Percentiles rank a stretch among this genome's conserved stretches.
phyloP scores from a whole-genome alignment of 2,797 vertebrate species.

The Mastacembelus armatus region DNA sequence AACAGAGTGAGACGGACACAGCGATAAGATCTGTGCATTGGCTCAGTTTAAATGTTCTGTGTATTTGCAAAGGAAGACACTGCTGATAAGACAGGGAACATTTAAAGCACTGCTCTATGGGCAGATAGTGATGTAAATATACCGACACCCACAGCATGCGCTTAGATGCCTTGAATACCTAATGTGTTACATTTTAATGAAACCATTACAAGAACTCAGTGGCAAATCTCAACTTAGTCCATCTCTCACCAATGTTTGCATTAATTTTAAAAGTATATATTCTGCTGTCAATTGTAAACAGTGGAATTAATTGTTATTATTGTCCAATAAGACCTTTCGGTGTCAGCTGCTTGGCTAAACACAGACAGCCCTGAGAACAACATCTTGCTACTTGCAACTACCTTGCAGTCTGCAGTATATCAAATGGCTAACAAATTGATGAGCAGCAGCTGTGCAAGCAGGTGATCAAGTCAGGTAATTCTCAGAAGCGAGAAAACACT shows the following conservation, averaged over 20 bases:
- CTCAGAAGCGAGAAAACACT: neutral
- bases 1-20: neutral
- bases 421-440: slow-evolving; percentile 1
- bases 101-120: slow-evolving; percentile 24
- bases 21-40: slow-evolving; percentile 8
- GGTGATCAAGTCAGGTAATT: neutral
- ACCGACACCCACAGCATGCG: slow-evolving; percentile 13
- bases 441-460: neutral
- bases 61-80: slow-evolving; percentile 24
- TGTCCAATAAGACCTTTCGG: neutral
- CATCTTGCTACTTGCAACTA: neutral
- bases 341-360: neutral
- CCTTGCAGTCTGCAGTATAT: neutral
- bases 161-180: slow-evolving; percentile 29
- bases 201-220: neutral
- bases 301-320: slow-evolving; percentile 1
- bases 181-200: slow-evolving; percentile 1
- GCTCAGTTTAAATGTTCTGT: slow-evolving; percentile 43
- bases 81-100: slow-evolving; percentile 46
- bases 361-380: neutral
- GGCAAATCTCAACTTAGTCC: neutral
- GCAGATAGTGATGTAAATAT: slow-evolving; percentile 51
- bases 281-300: neutral
- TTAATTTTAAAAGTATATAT: neutral
- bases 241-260: neutral